Conservation (phyloP, 2,113 vertebrate species). For the Callaeas wilsoni region DNA sequence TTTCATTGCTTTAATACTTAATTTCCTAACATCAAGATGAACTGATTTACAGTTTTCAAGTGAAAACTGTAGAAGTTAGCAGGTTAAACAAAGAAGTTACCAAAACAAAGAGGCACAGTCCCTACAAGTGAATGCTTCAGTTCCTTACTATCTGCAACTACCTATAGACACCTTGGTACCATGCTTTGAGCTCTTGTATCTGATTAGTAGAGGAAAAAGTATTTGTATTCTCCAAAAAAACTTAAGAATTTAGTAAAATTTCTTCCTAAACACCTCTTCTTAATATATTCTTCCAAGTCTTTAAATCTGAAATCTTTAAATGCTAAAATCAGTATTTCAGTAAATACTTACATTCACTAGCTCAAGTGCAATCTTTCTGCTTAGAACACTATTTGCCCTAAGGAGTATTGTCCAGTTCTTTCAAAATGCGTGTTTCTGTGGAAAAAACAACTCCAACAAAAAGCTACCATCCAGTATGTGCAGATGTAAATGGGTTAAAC, state of each 20-base stretch:
- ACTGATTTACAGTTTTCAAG: background rate
- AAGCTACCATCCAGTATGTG: background rate
- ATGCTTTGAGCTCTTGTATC: rapidly evolving
- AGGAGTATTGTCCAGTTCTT: background rate
- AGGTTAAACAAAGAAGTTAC: background rate
- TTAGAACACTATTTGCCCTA: background rate
- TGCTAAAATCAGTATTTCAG: background rate
- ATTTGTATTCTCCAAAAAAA: background rate
- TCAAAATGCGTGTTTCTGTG: background rate
- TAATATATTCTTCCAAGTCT: background rate
- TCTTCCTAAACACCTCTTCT: background rate
- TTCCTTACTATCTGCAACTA: background rate
- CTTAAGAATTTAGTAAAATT: background rate
- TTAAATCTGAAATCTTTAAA: background rate
- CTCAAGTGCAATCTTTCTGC: background rate
- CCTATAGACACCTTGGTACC: background rate
- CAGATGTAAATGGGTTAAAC: background rate
- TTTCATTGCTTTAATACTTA: background rate
- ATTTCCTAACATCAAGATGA: background rate
- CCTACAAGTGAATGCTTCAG: background rate
- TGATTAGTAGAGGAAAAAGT: background rate
- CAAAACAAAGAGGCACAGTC: background rate
- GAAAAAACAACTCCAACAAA: background rate
- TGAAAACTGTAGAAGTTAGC: background rate
- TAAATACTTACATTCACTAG: background rate